Base-by-base conservation (phyloP, 2,113 vertebrate genomes). In the Dipodomys ordii region DNA sequence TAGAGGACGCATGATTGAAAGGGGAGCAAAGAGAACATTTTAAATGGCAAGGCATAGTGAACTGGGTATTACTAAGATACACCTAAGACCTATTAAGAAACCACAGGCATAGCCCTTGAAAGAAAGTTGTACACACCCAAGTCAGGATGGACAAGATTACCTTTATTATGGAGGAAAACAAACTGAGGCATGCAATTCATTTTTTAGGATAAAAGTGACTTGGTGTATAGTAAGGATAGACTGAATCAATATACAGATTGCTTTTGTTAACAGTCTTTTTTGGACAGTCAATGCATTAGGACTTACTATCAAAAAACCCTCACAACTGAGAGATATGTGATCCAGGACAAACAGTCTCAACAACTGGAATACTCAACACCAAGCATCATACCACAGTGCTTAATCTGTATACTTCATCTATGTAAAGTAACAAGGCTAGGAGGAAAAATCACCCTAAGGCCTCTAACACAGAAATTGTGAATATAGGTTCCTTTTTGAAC, bases 231-330 rank as follows among this genome's bases (percentile, higher is more conserved):
- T 13, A 19, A 92, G 2, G 3, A 60, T 3, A 7, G 82, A 83
- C 39, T 49, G 49, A 49, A 49, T 49, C 49, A 49, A 49, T 49
- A 49, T 49, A 49, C 49, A 68, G 11, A 82, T 1, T 84, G 9
- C n/a, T 74, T 93, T 57, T 87, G 22, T 68, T 73, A 82, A 90
- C 4, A 90, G 69, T 27, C 35, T 86, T 88, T 5, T 39, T 92
- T 81, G n/a, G 3, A 67, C 18, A 57, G 28, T 57, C 20, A 19
- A 53, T 22, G 18, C 80, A 25, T n/a, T 49, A 76, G 6, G 71
- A 81, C 19, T n/a, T 53, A 64, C 25, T 57, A 44, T 44, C 62
- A 77, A 67, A 39, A 39, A 39, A 5, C 87, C 30, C 22, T 49
- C 74, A 77, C 60, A 19, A 82, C 0, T 85, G 64, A 85, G 4